phyloP scores from a whole-genome alignment of 2,888 invertebrate genomes.

The Ochropleura plecta region DNA sequence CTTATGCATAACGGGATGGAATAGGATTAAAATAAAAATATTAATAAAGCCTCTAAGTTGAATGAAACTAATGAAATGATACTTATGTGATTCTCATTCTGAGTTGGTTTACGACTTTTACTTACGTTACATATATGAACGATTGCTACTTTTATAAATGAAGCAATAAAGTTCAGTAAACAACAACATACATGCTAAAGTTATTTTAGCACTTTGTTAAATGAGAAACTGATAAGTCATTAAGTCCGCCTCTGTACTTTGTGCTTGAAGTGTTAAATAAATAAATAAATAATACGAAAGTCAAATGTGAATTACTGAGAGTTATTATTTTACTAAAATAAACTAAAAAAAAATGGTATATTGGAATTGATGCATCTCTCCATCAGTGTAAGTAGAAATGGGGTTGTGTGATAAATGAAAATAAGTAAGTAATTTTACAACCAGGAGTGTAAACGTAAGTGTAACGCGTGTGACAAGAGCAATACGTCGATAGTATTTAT shows the following conservation, averaged over 20 bases:
- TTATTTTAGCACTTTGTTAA: too few species aligned
- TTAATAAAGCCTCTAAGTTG: conserved; percentile 27
- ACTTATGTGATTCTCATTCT: conserved; percentile 6
- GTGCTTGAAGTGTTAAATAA: too few species aligned
- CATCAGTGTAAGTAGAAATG: neutral
- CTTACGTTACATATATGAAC: conserved; percentile 16
- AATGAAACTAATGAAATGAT: conserved; percentile 24
- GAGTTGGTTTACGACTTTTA: conserved; percentile 1
- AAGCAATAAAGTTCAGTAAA: conserved; percentile 6
- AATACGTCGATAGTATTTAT: neutral
- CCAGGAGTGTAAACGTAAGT: too few species aligned
- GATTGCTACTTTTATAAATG: conserved; percentile 30
- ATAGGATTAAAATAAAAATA: conserved; percentile 23
- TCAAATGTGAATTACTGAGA: neutral
- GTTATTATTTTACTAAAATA: neutral
- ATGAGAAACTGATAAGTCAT: neutral
- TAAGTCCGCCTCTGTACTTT: too few species aligned
- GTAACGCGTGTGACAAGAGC: neutral
- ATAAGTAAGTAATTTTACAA: too few species aligned
- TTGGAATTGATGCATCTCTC: neutral
- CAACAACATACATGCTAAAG: neutral
- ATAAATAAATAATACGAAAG: neutral
- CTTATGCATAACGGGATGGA: neutral
- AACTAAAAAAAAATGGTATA: neutral
- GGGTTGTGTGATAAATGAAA: neutral